A percentile compares a stretch with the other conserved stretches of the same genome.
Conservation (phyloP, 2,888 invertebrate species). For the Notocelia uddmanniana region DNA sequence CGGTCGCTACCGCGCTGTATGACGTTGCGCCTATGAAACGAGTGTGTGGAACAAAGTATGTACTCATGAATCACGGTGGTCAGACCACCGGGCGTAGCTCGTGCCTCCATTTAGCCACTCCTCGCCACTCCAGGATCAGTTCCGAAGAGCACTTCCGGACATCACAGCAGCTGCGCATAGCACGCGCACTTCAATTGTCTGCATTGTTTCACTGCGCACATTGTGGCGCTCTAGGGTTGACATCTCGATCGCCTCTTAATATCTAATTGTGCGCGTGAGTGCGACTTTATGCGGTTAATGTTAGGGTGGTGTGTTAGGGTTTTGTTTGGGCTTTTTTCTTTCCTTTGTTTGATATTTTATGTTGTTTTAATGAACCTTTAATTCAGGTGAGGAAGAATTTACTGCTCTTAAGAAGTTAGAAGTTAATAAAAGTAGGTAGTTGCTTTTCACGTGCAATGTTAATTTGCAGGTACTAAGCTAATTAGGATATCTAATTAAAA, state of each 20-base stretch:
- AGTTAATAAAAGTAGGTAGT: not conserved
- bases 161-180: constrained; percentile 67
- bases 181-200: constrained; percentile 77
- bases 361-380: not conserved
- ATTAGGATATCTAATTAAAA: not conserved
- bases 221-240: constrained; percentile 73
- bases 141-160: constrained; percentile 58
- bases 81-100: constrained; percentile 67
- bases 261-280: constrained; percentile 61
- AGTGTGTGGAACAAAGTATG: not conserved
- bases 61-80: constrained; percentile 57
- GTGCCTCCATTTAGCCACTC: constrained; percentile 71
- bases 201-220: constrained; percentile 60
- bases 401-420: not conserved
- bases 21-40: not conserved
- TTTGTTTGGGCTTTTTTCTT: constrained; percentile 20
- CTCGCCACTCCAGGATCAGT: constrained; percentile 61
- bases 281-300: constrained; percentile 9
- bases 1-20: not conserved
- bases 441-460: too few species aligned
- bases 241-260: constrained; percentile 74
- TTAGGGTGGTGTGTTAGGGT: constrained; percentile 13
- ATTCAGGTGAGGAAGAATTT: not conserved
- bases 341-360: not conserved
- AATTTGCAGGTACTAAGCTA: not conserved